Percentiles rank a stretch among this genome's conserved stretches.
phyloP scores from a whole-genome alignment of 2,113 vertebrate species.

The Cromileptes altivelis region DNA sequence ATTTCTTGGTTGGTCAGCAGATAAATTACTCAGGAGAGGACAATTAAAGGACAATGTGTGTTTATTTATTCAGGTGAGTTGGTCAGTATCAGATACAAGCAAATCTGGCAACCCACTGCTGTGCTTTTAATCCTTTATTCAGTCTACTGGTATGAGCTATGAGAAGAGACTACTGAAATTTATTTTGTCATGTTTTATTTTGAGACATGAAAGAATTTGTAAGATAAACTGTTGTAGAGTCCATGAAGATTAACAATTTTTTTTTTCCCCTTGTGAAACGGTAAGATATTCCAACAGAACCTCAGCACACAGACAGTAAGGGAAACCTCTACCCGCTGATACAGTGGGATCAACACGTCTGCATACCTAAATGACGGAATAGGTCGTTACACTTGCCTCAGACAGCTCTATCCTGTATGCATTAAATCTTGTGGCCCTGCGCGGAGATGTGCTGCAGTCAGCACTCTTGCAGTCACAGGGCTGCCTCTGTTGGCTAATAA shows the following conservation, averaged over 20 bases:
- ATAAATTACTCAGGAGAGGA: conserved; percentile 51
- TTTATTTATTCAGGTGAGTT: conserved; percentile 60
- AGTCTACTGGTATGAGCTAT: neutral
- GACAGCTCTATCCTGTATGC: conserved; percentile 58
- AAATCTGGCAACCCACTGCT: conserved; percentile 18
- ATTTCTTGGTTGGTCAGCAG: conserved; percentile 35
- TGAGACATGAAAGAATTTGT: conserved; percentile 7
- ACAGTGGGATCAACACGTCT: conserved; percentile 3
- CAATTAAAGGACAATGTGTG: conserved; percentile 56
- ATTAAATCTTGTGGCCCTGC: conserved; percentile 66
- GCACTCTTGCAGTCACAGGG: conserved; percentile 60
- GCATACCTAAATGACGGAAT: too few relatives aligned
- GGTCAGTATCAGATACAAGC: neutral
- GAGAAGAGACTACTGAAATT: neutral
- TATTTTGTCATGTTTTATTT: conserved; percentile 4
- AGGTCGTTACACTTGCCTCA: conserved; percentile 19
- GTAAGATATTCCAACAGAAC: neutral
- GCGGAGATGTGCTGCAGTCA: conserved; percentile 74
- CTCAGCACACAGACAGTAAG: neutral
- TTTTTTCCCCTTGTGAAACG: too few relatives aligned
- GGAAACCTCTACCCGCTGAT: conserved; percentile 26
- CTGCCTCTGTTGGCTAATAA: conserved; percentile 73
- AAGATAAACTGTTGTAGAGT: neutral
- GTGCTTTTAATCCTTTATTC: neutral
- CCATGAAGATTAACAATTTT: neutral